Evolutionary conservation across 2,113 vertebrate species (phyloP).

Genomic region (Mesitornis unicolor): DNA sequence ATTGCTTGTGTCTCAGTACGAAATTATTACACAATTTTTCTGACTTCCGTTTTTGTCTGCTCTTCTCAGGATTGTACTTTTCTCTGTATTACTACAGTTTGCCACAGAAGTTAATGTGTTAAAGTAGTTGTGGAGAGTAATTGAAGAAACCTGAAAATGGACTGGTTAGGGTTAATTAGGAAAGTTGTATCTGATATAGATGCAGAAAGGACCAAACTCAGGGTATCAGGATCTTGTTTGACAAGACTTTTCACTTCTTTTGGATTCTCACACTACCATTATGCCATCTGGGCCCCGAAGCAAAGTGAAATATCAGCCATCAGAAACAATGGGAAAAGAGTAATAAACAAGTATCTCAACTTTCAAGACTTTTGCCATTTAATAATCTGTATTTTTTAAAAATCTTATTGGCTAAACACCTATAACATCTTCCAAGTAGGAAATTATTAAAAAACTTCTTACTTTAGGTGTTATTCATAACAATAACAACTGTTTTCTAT

Average conservation of each 20-base stretch:
- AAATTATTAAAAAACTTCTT: not conserved
- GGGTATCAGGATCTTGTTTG: too few species aligned
- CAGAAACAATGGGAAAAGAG: not conserved
- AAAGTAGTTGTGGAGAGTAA: not conserved
- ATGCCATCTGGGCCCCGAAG: not conserved
- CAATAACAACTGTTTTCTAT: not conserved
- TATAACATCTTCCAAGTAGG: not conserved
- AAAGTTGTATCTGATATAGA: not conserved
- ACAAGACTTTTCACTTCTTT: not conserved
- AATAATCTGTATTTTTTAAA: not conserved
- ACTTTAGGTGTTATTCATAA: not conserved
- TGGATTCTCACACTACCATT: not conserved
- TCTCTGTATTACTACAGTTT: not conserved
- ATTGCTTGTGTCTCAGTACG: not conserved
- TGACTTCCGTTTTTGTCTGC: not conserved
- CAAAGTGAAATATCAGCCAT: not conserved
- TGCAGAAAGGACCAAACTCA: not conserved
- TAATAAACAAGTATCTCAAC: not conserved
- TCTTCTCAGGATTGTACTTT: rapidly evolving
- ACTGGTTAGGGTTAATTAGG: not conserved
- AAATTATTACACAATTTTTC: not conserved
- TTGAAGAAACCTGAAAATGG: not conserved
- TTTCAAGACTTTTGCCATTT: not conserved
- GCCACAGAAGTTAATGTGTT: not conserved
- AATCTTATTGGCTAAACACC: not conserved